phyloP scores from a whole-genome alignment of 2,113 vertebrate species.

The Piaya cayana region DNA sequence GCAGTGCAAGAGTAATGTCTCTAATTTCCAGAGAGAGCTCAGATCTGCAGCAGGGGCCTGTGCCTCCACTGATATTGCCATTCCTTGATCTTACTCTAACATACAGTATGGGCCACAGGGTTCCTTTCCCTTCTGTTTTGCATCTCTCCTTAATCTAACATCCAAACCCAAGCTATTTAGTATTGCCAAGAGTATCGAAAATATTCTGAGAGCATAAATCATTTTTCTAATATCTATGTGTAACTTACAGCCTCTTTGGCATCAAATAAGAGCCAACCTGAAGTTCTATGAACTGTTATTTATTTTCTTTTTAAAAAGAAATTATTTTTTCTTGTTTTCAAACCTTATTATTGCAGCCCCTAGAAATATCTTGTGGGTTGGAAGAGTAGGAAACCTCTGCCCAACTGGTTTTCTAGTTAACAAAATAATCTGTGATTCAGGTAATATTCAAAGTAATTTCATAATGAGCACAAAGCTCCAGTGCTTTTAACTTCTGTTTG shows the following conservation, averaged over 20 bases:
- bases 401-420: neutral
- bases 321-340: neutral
- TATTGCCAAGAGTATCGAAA: neutral
- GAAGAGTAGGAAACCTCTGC: neutral
- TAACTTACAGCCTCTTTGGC: neutral
- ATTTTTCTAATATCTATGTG: neutral
- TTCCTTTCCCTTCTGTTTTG: neutral
- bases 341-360: neutral
- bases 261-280: neutral
- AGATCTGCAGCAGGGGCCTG: neutral
- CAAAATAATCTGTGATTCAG: neutral
- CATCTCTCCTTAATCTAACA: neutral
- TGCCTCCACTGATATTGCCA: neutral
- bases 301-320: neutral
- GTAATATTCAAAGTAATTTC: neutral
- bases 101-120: neutral
- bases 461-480: neutral
- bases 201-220: neutral
- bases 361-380: neutral
- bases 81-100: neutral
- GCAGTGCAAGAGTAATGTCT: rapidly evolving
- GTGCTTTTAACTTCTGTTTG: neutral
- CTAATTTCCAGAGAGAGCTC: neutral
- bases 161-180: neutral
- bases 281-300: neutral